These are phyloP conservation scores for Trigoniulus corallinus DNA, from an alignment of 1,140 invertebrate genomes.

Conservation along the genomic window DNA sequence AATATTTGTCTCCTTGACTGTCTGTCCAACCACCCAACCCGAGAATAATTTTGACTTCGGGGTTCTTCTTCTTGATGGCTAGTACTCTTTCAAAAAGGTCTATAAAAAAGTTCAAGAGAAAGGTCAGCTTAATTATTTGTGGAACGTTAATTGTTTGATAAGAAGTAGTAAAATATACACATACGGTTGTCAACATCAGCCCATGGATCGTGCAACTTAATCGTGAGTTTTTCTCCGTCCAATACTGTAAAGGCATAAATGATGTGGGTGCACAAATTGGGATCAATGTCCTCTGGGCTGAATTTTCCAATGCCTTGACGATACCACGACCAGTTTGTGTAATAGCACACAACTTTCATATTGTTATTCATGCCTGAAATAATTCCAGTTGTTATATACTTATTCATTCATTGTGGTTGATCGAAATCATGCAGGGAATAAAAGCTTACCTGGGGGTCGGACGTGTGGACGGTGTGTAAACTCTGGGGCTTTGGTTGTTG, in stretches of 20 bases:
- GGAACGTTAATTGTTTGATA: too few relatives aligned
- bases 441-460: slow-evolving; percentile 9
- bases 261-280: slow-evolving; percentile 63
- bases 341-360: slow-evolving; percentile 58
- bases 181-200: slow-evolving; percentile 69
- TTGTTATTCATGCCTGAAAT: slow-evolving; percentile 12
- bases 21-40: slow-evolving; percentile 83
- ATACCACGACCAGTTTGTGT: slow-evolving; percentile 76
- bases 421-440: slow-evolving; percentile 3
- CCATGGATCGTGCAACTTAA: slow-evolving; percentile 66
- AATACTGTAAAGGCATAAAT: slow-evolving; percentile 79
- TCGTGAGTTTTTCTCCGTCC: slow-evolving; percentile 50
- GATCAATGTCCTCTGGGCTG: slow-evolving; percentile 65
- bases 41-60: slow-evolving; percentile 50
- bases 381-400: slow-evolving; percentile 5
- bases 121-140: background rate
- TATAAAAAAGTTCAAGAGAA: slow-evolving; percentile 18
- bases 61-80: slow-evolving; percentile 49
- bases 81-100: slow-evolving; percentile 59
- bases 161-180: too few relatives aligned
- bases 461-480: slow-evolving; percentile 7
- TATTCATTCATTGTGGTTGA: background rate
- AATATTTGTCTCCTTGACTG: slow-evolving; percentile 67
- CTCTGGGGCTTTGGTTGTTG: slow-evolving; percentile 4
- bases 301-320: slow-evolving; percentile 64